A percentile compares a stretch with the other conserved stretches of the same genome.
phyloP scores from a whole-genome alignment of 2,797 vertebrate genomes.

The Ibycter americanus region DNA sequence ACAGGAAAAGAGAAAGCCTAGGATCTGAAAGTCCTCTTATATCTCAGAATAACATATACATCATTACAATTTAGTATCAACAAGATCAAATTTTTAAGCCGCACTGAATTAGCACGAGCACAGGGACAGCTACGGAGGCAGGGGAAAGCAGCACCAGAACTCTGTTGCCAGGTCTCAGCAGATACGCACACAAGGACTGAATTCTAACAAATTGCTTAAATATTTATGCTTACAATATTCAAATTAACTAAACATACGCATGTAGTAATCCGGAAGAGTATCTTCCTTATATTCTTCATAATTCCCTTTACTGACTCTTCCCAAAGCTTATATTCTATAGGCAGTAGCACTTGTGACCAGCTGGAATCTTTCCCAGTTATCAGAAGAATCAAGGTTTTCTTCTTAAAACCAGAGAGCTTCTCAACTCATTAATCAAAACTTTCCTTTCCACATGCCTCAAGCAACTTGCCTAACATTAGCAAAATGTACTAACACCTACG shows the following conservation, averaged over 20 bases:
- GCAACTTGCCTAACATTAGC: too few species aligned
- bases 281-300: background rate
- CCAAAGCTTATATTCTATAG: too few species aligned
- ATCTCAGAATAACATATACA: background rate
- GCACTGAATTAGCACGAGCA: accelerated
- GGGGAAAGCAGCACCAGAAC: background rate
- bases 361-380: too few species aligned
- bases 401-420: too few species aligned
- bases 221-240: background rate
- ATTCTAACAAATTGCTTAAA: background rate
- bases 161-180: background rate
- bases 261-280: background rate
- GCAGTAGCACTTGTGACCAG: too few species aligned
- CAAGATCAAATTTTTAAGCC: background rate
- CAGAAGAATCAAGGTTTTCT: too few species aligned
- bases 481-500: too few species aligned
- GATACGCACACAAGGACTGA: background rate
- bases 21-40: background rate
- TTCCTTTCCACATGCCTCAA: too few species aligned
- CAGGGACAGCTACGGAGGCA: background rate
- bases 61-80: background rate
- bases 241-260: background rate
- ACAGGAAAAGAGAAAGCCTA: background rate
- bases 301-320: background rate
- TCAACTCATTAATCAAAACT: too few species aligned